phyloP scores from a whole-genome alignment of 2,113 vertebrate genomes.

The Candoia aspera region DNA sequence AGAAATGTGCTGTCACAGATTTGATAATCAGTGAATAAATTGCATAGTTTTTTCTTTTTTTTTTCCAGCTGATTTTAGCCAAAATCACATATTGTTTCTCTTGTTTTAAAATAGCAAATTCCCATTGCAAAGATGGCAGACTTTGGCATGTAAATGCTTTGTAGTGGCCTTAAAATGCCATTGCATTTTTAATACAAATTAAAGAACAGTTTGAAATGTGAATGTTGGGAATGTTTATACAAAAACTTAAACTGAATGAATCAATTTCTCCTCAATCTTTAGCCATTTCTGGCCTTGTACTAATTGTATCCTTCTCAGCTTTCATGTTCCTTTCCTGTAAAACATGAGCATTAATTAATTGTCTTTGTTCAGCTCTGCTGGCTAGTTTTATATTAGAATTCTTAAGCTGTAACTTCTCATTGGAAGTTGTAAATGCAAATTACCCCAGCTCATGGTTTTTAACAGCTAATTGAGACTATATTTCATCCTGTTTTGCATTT shows the following conservation, averaged over 20 bases:
- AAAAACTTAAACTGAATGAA: not conserved
- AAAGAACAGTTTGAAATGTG: not conserved
- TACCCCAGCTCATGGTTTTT: not conserved
- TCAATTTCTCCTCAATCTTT: not conserved
- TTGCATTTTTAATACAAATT: not conserved
- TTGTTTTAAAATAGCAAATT: not conserved
- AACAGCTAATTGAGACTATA: not conserved
- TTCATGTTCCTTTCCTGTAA: not conserved
- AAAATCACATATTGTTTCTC: not conserved
- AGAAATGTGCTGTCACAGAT: not conserved
- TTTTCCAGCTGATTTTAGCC: not conserved
- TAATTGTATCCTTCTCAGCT: not conserved
- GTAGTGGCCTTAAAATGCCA: not conserved
- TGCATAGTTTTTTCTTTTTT: not conserved
- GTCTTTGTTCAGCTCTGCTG: not conserved
- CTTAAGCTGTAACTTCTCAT: not conserved
- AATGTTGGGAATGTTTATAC: not conserved
- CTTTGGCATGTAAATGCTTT: not conserved
- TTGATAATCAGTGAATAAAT: not conserved
- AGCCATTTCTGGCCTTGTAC: not conserved
- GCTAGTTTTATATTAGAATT: not conserved
- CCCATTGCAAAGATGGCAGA: not conserved
- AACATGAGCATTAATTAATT: not conserved
- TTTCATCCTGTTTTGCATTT: not conserved
- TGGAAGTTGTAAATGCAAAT: not conserved